Base-by-base conservation (phyloP, 2,888 invertebrate species). In the Piscicola geometra region DNA sequence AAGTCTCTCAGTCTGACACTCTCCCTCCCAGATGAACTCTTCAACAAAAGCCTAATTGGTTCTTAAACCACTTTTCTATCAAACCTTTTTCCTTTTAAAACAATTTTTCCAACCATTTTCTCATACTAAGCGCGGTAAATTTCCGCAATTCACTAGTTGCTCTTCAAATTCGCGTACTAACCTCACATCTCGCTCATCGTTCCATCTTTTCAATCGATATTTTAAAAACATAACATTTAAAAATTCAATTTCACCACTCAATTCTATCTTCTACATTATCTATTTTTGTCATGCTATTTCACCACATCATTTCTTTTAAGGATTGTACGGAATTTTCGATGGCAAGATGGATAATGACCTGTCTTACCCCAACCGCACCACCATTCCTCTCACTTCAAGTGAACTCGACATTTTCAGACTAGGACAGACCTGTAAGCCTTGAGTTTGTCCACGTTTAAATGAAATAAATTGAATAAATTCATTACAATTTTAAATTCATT, bases 291-390 rank as follows among this genome's bases (percentile, higher is more conserved):
- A 9, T 47, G 9, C 21, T 47, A 47, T 47, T 47, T 47, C 12
- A 21, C 9, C n/a, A n/a, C n/a, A n/a, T n/a, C n/a, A 15, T 47
- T 47, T 21, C 21, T 56, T n/a, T 21, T 25, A 9, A 32, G 76
- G 76, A 35, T 47, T 76, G 33, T 60, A 71, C 32, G 76, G 76
- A 25, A 66, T 30, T 32, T 67, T 68, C 36, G 73, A 76, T 52
- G 76, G 76, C 32, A 67, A 76, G 36, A 60, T 41, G n/a, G 25
- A 35, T 25, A 73, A 76, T 47, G 76, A 76, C 66, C 52, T 76
- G n/a, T 28, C n/a, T 0, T 67, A 50, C 41, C 41, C n/a, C 15
- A 68, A 72, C 30, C 67, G 68, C 5, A 76, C 50, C 21, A 32
- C 30, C n/a, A 32, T 76, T n/a, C 33, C 67, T 0, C 25, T 25